Base-by-base conservation (phyloP, 64 coral and sea anemone species). In the Montipora foliosa region DNA sequence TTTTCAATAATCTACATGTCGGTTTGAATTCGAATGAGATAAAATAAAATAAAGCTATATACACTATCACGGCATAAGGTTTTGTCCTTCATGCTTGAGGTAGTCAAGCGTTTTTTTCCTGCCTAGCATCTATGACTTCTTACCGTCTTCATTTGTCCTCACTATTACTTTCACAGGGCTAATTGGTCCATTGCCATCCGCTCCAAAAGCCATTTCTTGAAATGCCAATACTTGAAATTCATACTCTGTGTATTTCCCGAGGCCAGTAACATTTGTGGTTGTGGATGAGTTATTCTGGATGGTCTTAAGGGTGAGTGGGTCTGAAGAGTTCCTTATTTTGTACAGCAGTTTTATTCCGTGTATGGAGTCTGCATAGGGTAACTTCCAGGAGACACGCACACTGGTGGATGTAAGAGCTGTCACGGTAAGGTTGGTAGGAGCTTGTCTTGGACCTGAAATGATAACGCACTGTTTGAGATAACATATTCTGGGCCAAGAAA, bases 191-290 rank as follows among this genome's bases (percentile, higher is more conserved):
- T 86, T 25, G 16, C 82, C 82, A 6, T 9, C 8, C 19, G 46
- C 5, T 0, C 64, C 12, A 11, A 86, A 86, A 4, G 82, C 62
- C 16, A 86, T 50, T 17, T 71, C 64, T 49, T 86, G 66, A 11
- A 86, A 86, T 8, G 82, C 62, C 16, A 86, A 71, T 17, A 86
- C 82, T 49, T 86, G 66, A 71, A 86, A 86, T 72, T 86, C 82
- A 72, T 86, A 86, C 20, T 71, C 66, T 29, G 82, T 72, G 45
- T 5, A 70, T 71, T 51, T 86, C 9, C 4, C 60, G 4, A 86
- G 44, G 6, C 64, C 66, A 12, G 66, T 86, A 0, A 86, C 19
- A 50, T 22, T 47, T 50, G 25, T 50, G 44, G 6, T 72, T 0
- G 52, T 3, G 12, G 82, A 51, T 14, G 82, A 22, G 10, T 22